Percentiles rank a stretch among this genome's conserved stretches.
Evolutionary conservation across 30 jellyfish, hydroid and myxozoan genomes (phyloP).

Genomic region (Aurelia aurita complex sp. Pacific): DNA sequence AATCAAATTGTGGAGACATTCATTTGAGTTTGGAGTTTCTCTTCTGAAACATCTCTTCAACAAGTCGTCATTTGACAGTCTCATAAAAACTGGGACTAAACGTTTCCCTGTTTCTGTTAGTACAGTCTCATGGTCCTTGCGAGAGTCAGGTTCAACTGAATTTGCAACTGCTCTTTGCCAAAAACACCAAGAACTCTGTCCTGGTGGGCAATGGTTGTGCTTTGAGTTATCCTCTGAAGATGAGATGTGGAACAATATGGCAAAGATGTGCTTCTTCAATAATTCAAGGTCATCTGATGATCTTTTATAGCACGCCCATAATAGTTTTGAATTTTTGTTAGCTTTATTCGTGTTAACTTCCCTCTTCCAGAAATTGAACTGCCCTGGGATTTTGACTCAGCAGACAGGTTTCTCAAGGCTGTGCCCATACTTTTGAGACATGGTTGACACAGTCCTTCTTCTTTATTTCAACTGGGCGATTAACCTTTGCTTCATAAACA

Average conservation of each 20-base stretch:
- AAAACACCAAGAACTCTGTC: slow-evolving; percentile 7
- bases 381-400: slow-evolving; percentile 1
- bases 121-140: neutral
- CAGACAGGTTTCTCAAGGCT: slow-evolving; percentile 27
- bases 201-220: neutral
- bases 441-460: slow-evolving; percentile 60
- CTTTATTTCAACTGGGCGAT: slow-evolving; percentile 20
- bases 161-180: neutral
- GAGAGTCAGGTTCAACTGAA: neutral
- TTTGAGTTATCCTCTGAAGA: too few species aligned
- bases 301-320: slow-evolving; percentile 14
- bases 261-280: neutral
- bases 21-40: neutral
- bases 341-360: neutral
- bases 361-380: neutral
- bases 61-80: slow-evolving; percentile 7
- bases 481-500: neutral
- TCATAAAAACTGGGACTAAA: neutral
- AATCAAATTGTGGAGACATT: neutral
- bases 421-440: slow-evolving; percentile 65
- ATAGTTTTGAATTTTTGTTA: slow-evolving; percentile 5
- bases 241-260: too few species aligned
- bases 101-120: neutral
- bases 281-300: neutral
- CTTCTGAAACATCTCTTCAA: neutral